Evolutionary conservation across 1,140 invertebrate genomes (phyloP), one percentile per base, ranked within the genome.

Genomic region (Dinothrombium tinctorium): DNA sequence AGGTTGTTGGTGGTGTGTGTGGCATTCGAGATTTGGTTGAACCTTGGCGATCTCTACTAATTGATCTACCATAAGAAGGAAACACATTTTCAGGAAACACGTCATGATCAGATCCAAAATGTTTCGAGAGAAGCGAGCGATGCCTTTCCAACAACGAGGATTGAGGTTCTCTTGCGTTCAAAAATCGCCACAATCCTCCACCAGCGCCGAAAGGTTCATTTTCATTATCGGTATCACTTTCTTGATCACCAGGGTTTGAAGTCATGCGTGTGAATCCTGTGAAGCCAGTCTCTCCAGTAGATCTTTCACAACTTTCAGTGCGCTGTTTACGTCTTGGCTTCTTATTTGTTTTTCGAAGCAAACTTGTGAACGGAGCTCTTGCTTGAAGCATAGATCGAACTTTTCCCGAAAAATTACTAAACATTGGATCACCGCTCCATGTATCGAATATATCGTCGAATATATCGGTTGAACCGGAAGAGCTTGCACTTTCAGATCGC

Each of bases 361-460:
- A n/a, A 35, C 33, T 43, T 2, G 22, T 33, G 21, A 15, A 42
- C 9, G 24, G 32, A 35, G 14, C 28, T 37, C 26, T 22, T 23
- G 14, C 37, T 48, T 31, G 44, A 33, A 38, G 19, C 21, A 38
- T 38, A 3, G 37, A 38, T 38, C 24, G 4, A n/a, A 38, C 12
- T 25, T 20, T n/a, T 26, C 37, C 24, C 15, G 14, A 19, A 4
- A 38, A 6, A 38, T 49, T 49, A 26, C 41, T 45, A 43, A 51
- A 50, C 21, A 51, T 40, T 17, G 48, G 40, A 41, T 48, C 51
- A 7, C 51, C 50, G 31, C 44, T 49, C 51, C 51, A 53, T 31
- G 45, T 48, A 26, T 53, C 51, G 38, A 52, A 53, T n/a, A 53
- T 52, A 36, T 53, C 51, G 39, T 53, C 51, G 33, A 52, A 53